These are phyloP conservation scores for Diuraphis noxia DNA, from an alignment of 1,140 invertebrate species.

Conservation along the genomic window DNA sequence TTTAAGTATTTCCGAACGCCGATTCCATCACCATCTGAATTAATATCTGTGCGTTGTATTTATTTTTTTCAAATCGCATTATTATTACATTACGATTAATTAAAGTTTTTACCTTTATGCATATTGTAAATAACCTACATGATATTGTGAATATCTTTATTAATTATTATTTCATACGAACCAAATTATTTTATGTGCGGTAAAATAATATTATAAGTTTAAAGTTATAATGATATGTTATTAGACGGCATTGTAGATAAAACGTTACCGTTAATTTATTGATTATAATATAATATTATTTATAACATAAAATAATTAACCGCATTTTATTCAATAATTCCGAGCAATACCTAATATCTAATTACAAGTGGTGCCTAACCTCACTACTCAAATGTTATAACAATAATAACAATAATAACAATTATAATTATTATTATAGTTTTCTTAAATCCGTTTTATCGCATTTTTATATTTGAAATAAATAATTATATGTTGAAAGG, in stretches of 20 bases:
- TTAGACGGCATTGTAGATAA: not conserved
- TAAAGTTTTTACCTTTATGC: not conserved
- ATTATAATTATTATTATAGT: not conserved
- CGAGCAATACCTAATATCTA: not conserved
- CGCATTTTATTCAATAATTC: not conserved
- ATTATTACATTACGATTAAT: not conserved
- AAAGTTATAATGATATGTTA: not conserved
- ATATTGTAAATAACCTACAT: not conserved
- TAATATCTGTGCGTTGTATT: not conserved
- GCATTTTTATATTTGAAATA: not conserved
- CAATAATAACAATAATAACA: too few relatives aligned
- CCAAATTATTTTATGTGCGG: not conserved
- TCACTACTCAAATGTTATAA: not conserved
- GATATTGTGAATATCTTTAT: not conserved
- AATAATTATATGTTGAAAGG: not conserved
- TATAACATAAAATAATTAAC: not conserved
- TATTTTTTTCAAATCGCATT: not conserved
- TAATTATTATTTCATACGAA: too few relatives aligned
- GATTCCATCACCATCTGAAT: not conserved
- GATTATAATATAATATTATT: not conserved
- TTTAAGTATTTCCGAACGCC: too few relatives aligned
- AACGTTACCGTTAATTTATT: not conserved
- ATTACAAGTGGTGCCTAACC: not conserved
- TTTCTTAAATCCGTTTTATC: not conserved
- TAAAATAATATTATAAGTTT: too few relatives aligned